Base-by-base conservation (phyloP, 2,888 invertebrate genomes). In the Coelopa pilipes region DNA sequence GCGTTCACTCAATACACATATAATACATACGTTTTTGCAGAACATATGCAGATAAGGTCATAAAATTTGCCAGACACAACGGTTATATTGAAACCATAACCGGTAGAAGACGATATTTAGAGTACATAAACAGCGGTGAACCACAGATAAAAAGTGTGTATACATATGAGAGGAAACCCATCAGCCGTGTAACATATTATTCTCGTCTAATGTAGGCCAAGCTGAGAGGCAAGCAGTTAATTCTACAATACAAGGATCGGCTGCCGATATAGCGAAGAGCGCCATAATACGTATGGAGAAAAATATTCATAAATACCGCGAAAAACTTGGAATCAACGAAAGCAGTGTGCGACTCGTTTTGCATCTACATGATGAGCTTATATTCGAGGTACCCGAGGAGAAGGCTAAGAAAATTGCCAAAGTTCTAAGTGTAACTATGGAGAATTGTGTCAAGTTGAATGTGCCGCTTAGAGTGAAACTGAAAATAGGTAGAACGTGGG, bases 201-300 rank as follows among this genome's bases (percentile, higher is more conserved):
- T 17, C 12, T 46, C 34, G 4, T 17, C 15, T 24, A 34, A 34
- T 62, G 7, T 81, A 93, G 94, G 90, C 81, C 92, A 96, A 89
- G 95, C 96, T 0, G 97, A 97, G 87, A 90, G 99, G n/a, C 98
- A 98, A 89, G 97, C 98, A 15, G 91, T 99, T 0, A 99, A 99
- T 87, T 95, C 98, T 1, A 94, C 93, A 15, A 93, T 99, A 70
- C 99, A 99, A 89, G 99, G 98, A 0, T 97, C 98, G 0, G 99
- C 98, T 0, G 96, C 98, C 0, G 99, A 99, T 87, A 92, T 99
- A 62, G 94, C 95, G 0, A 99, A 99, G 87, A 92, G 90, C 73
- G 97, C 98, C 0, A 96, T 98, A 92, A 90, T 95, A 46, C 89
- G 90, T 67, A 92, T 98, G 81, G 93, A 96, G 79, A 87, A 89